phyloP scores from a whole-genome alignment of 2,113 vertebrate species.

The Pongo pygmaeus region DNA sequence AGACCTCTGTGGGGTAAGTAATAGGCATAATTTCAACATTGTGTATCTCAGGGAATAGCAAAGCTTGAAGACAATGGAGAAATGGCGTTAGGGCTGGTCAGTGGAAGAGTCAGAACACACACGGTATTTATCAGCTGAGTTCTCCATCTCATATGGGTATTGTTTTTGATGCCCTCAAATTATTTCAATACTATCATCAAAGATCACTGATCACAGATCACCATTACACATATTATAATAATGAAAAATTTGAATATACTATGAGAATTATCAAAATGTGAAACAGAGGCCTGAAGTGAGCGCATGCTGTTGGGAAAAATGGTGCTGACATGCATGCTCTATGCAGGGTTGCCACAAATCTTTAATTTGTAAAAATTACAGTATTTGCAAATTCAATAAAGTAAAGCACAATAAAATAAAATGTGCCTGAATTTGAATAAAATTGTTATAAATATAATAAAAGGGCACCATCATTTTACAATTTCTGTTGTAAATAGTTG shows the following conservation, averaged over 20 bases:
- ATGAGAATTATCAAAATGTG: not conserved
- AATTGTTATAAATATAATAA: not conserved
- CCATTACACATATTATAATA: not conserved
- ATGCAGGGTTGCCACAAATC: not conserved
- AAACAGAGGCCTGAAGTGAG: not conserved
- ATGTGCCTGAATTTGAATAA: not conserved
- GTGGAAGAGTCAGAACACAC: not conserved
- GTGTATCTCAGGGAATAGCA: not conserved
- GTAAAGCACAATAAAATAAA: not conserved
- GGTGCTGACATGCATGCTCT: not conserved
- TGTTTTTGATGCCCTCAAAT: not conserved
- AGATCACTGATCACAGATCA: not conserved
- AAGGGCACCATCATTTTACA: not conserved
- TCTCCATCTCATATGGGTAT: not conserved
- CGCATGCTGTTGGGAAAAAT: not conserved
- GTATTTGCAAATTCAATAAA: not conserved
- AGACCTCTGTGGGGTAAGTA: not conserved
- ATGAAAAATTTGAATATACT: not conserved
- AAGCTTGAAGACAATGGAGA: not conserved
- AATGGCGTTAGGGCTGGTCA: not conserved
- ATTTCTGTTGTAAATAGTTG: not conserved
- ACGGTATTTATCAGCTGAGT: not conserved
- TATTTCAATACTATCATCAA: not conserved
- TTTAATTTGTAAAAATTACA: not conserved
- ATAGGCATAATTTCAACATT: not conserved